Evolutionary conservation across 2,797 vertebrate genomes (phyloP).

Genomic region (Poeciliopsis paucimaculata): DNA sequence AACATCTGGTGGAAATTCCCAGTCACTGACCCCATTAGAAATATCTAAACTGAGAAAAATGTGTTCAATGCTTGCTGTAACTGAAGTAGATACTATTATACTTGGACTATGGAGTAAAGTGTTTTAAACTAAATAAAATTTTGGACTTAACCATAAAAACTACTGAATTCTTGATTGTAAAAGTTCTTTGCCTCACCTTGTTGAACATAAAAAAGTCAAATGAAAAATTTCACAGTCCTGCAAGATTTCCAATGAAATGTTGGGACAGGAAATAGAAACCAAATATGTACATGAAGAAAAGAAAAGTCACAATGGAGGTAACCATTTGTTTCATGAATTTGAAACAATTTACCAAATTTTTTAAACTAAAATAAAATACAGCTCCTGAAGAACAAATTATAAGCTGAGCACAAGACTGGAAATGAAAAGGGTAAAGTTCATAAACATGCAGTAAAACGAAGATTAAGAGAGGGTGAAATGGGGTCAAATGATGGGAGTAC

Average conservation of each 20-base stretch:
- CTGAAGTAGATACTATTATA: background rate
- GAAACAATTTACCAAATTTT: background rate
- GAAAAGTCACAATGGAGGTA: constrained; percentile 7
- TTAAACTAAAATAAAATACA: background rate
- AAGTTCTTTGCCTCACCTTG: background rate
- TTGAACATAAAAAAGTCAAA: background rate
- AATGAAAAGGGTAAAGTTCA: constrained; percentile 37
- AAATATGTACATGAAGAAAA: constrained; percentile 20
- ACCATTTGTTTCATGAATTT: background rate
- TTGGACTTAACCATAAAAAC: background rate
- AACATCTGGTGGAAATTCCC: background rate
- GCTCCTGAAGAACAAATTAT: constrained; percentile 15
- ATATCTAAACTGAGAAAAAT: constrained; percentile 1
- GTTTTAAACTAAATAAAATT: background rate
- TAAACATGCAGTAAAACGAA: constrained; percentile 55
- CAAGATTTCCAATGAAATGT: constrained; percentile 19
- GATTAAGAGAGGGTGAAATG: background rate
- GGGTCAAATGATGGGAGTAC: constrained; percentile 66
- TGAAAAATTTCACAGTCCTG: background rate
- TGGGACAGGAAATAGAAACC: constrained; percentile 11
- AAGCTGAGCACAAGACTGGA: constrained; percentile 33
- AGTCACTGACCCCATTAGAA: background rate
- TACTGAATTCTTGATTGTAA: background rate
- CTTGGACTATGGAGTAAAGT: background rate
- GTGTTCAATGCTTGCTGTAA: background rate